Percentiles rank a stretch among this genome's conserved stretches.
These are phyloP conservation scores for Phortica magna DNA, from an alignment of 2,888 invertebrate genomes.

Conservation along the genomic window DNA sequence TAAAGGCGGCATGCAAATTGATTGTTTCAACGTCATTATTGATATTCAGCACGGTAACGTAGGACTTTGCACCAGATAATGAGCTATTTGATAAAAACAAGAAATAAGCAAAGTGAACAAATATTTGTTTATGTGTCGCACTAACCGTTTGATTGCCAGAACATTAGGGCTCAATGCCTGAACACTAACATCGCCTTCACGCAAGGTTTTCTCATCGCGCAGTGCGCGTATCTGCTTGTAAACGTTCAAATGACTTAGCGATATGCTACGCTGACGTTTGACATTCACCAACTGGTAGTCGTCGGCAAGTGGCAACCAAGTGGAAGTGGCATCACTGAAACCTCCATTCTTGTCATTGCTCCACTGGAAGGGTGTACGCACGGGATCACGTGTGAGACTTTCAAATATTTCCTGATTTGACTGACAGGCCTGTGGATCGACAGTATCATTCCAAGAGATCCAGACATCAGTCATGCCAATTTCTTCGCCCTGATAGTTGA, in stretches of 20 bases:
- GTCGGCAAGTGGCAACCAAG: conserved; percentile 85
- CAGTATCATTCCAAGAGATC: conserved; percentile 79
- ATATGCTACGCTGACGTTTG: conserved; percentile 75
- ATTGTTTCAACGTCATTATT: conserved; percentile 71
- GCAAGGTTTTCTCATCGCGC: conserved; percentile 78
- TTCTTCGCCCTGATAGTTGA: conserved; percentile 89
- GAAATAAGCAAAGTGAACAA: neutral
- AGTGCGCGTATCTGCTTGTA: conserved; percentile 80
- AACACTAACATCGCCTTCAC: conserved; percentile 80
- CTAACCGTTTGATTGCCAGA: conserved; percentile 76
- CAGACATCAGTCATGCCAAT: conserved; percentile 82
- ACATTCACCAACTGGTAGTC: conserved; percentile 82
- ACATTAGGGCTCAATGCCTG: conserved; percentile 75
- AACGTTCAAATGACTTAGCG: conserved; percentile 81
- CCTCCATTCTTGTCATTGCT: conserved; percentile 78
- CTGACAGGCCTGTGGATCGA: conserved; percentile 80
- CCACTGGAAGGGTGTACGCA: conserved; percentile 83
- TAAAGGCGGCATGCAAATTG: conserved; percentile 71
- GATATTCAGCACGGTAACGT: conserved; percentile 79
- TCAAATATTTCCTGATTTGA: conserved; percentile 78
- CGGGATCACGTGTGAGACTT: conserved; percentile 79
- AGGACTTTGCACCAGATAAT: conserved; percentile 67
- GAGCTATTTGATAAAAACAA: conserved; percentile 50
- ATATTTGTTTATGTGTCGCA: conserved; percentile 15
- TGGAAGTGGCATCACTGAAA: conserved; percentile 75